A percentile compares a stretch with the other conserved stretches of the same genome.
phyloP scores from a whole-genome alignment of 30 jellyfish, hydroid and myxozoan species.

The Pseudorhiza aurosa region DNA sequence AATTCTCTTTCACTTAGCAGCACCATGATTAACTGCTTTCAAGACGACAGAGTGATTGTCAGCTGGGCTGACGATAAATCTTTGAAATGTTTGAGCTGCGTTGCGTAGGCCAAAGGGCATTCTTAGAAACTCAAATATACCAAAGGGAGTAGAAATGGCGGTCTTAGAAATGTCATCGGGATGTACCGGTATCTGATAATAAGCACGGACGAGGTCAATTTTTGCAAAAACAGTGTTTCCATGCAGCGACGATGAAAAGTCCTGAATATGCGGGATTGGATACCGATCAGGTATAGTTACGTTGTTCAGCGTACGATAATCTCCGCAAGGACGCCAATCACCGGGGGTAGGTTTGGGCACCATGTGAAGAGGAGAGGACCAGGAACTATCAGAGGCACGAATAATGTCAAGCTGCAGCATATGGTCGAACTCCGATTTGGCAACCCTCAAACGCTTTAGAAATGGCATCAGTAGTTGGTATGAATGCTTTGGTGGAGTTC shows the following conservation, averaged over 20 bases:
- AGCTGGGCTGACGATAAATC: too few species aligned
- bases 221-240: background rate
- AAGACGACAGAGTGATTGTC: too few species aligned
- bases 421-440: background rate
- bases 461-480: too few species aligned
- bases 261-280: too few species aligned
- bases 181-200: conserved; percentile 25
- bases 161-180: conserved; percentile 10
- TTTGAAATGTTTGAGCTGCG: conserved; percentile 28
- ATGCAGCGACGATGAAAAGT: too few species aligned
- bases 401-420: conserved; percentile 1
- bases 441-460: background rate
- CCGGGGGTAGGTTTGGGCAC: background rate
- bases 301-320: too few species aligned
- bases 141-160: conserved; percentile 15
- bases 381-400: background rate
- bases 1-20: too few species aligned
- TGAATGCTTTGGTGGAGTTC: too few species aligned
- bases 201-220: conserved; percentile 27
- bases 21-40: too few species aligned
- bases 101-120: conserved; percentile 42
- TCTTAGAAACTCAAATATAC: conserved; percentile 11
- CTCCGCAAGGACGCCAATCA: too few species aligned
- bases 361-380: conserved; percentile 5
- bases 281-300: too few species aligned